A percentile compares a stretch with the other conserved stretches of the same genome.
phyloP scores from a whole-genome alignment of 2,888 invertebrate species.

The Epirrhoe alternata region DNA sequence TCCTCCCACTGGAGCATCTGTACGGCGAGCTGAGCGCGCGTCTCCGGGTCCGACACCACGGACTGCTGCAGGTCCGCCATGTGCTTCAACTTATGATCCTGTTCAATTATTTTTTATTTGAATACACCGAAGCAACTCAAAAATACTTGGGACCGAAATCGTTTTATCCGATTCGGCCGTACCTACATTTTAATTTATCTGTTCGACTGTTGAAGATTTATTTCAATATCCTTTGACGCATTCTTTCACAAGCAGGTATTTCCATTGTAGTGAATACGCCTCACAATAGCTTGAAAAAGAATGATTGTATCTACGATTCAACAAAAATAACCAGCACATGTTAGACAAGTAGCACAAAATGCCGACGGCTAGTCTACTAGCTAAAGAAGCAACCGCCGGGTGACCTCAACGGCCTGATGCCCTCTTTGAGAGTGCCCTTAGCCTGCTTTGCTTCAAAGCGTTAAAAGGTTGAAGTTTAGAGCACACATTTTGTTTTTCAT shows the following conservation, averaged over 20 bases:
- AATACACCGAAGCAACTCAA: background rate
- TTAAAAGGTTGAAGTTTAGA: constrained; percentile 30
- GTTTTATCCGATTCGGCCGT: constrained; percentile 7
- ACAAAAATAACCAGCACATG: constrained; percentile 17
- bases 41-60: constrained; percentile 97
- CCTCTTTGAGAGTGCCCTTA: constrained; percentile 40
- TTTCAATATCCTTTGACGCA: constrained; percentile 20
- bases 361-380: constrained; percentile 32
- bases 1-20: constrained; percentile 99
- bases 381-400: constrained; percentile 32
- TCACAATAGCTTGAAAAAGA: constrained; percentile 26
- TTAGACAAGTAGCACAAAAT: constrained; percentile 13
- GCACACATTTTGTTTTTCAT: constrained; percentile 13
- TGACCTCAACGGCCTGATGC: constrained; percentile 39
- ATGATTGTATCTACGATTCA: constrained; percentile 23
- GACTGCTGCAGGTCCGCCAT: constrained; percentile 99
- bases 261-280: constrained; percentile 27
- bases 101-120: constrained; percentile 42
- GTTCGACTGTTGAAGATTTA: constrained; percentile 17
- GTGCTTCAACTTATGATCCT: constrained; percentile 98
- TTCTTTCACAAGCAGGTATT: constrained; percentile 20
- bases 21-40: constrained; percentile 95
- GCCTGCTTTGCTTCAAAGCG: constrained; percentile 33
- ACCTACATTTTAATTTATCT: constrained; percentile 10
- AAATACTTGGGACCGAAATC: constrained; percentile 6